Base-by-base conservation (phyloP, 2,797 vertebrate genomes). In the Catamblyrhynchus diadema region DNA sequence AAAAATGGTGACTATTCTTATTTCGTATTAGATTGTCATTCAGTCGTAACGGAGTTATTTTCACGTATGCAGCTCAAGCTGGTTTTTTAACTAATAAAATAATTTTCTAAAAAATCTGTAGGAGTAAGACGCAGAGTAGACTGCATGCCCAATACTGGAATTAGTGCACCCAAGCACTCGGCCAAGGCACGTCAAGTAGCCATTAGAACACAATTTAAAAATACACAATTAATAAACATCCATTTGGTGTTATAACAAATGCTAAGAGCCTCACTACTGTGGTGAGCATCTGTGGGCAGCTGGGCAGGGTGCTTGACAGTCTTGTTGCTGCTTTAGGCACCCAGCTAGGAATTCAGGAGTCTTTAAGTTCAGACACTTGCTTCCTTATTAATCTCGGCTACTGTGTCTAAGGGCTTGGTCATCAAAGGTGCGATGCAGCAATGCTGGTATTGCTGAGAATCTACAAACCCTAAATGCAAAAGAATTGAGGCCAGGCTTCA, bases 1-100 rank as follows among this genome's bases (percentile, higher is more conserved):
- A 97, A 93, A 91, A 89, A 96, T 95, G 97, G 97, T 94, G 96
- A 98, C 96, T 97, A 97, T 96, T 97, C 95, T 95, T 97, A 97
- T 96, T 97, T 97, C 94, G 2, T 89, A 96, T 97, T 97, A 97
- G 95, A 96, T 95, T 97, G 92, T 97, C 94, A 96, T 96, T 97
- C 96, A 92, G 93, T 96, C 90, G 94, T 96, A 97, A 96, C 48
- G 50, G 81, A 96, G 83, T 97, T 97, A 95, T 97, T 97, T 98
- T 97, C 97, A 92, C 88, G 60, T 96, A 95, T 94, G 95, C 96
- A 97, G 96, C 86, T 97, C 94, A 96, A 97, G 79, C 87, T 86
- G 91, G 9, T 95, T 97, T 98, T 97, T 97, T 97, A 97, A 97
- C 93, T 97, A 95, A 97, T 95, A 86, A 96, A 96, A 94, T 95